A percentile compares a stretch with the other conserved stretches of the same genome.
These are phyloP conservation scores for Melanophora roralis DNA, from an alignment of 2,888 invertebrate genomes.

Conservation along the genomic window DNA sequence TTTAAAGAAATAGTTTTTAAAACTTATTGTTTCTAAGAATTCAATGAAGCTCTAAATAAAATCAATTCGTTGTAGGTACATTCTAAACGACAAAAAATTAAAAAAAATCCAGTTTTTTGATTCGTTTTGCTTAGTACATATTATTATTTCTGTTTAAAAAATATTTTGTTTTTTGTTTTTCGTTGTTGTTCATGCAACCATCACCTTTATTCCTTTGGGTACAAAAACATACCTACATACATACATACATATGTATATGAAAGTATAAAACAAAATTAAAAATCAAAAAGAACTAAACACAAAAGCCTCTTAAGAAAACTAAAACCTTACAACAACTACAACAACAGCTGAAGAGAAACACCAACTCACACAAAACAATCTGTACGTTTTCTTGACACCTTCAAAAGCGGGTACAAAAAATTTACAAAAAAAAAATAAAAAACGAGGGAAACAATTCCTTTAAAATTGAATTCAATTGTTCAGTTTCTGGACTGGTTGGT, in stretches of 20 bases:
- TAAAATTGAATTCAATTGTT: constrained; percentile 59
- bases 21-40: background rate
- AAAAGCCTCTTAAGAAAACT: constrained; percentile 47
- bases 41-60: constrained; percentile 44
- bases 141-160: constrained; percentile 1
- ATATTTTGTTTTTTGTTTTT: background rate
- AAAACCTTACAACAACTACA: constrained; percentile 14
- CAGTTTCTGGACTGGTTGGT: constrained; percentile 21
- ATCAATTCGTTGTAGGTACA: constrained; percentile 54
- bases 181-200: constrained; percentile 18
- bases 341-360: background rate
- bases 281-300: constrained; percentile 37
- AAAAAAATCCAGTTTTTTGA: constrained; percentile 52
- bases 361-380: constrained; percentile 33
- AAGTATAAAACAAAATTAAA: constrained; percentile 18
- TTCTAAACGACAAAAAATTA: constrained; percentile 28
- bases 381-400: constrained; percentile 60
- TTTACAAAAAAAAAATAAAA: background rate
- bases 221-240: constrained; percentile 11
- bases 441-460: constrained; percentile 51
- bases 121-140: constrained; percentile 41
- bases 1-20: constrained; percentile 25
- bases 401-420: constrained; percentile 19
- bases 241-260: no score
- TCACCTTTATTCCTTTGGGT: constrained; percentile 42